Base-by-base conservation (phyloP, 92 coral and sea anemone genomes). In the Metridium senile region DNA sequence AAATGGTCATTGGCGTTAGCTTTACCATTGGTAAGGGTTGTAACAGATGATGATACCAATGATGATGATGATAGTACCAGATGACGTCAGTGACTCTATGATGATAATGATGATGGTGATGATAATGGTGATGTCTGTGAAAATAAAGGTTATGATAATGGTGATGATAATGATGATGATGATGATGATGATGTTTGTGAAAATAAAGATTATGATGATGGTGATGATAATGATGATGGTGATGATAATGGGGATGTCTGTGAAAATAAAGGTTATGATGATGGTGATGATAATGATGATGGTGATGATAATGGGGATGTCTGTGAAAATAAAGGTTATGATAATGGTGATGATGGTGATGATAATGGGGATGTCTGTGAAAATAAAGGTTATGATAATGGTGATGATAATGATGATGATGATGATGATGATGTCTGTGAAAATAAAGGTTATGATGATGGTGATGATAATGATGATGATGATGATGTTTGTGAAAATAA, bases 1-100 rank as follows among this genome's bases (percentile, higher is more conserved):
- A 90, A 90, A 76, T 90, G 96, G 91, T 90, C 96, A 0, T 23
- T 90, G 33, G 91, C 91, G 0, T 79, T 90, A 57, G 96, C 84
- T 33, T 57, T 90, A 61, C 96, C 96, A 4, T 87, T 90, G 81
- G 96, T 90, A 25, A 87, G 96, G 74, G 21, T 35, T 20, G 23
- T 3, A 3, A 19, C 4, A 16, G 61, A 54, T 54, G 61, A 21
- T 54, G n/a, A n/a, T n/a, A n/a, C n/a, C n/a, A n/a, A n/a, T n/a
- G n/a, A n/a, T n/a, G 61, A 54, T 54, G 13, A 54, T 20, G 9
- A 10, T 54, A 10, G 9, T 54, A 22, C n/a, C n/a, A n/a, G 32
- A 26, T 59, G 18, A 8, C 22, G 61, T n/a, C 51, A 45, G 7
- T 45, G 51, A 7, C 16, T 45, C 7, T 45, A 22, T 54, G 13